Base-by-base conservation (phyloP, 2,797 vertebrate species). In the Oceanodroma leucorhoa region DNA sequence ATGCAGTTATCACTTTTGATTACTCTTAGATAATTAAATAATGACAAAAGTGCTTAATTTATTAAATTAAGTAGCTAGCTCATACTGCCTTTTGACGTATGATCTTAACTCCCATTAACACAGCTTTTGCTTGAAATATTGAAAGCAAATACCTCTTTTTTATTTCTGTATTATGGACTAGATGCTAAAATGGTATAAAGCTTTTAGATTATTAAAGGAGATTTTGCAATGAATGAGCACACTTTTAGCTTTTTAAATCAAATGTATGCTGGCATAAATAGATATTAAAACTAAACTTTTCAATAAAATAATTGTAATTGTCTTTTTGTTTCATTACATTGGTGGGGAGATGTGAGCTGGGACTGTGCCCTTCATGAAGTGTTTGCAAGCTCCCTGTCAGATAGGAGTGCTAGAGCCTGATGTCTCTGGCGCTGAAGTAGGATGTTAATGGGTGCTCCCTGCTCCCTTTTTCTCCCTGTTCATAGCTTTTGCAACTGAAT, bases 11-110 rank as follows among this genome's bases (percentile, higher is more conserved):
- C 22, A 51, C n/a, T 92, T 95, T 70, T 94, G 90, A 96, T 96
- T 93, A 71, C 55, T 77, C 32, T 75, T 83, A 69, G 65, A 83
- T 93, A 93, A 95, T 93, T 92, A 94, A 90, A 90, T 93, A 87
- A 90, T 82, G 43, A 62, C 19, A 73, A 11, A 83, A 93, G 5
- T 80, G 45, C 40, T 57, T 62, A 70, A 88, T 95, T 92, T 89
- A 64, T 83, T 93, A 84, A 90, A 91, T 94, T 58, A 79, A 86
- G 55, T 69, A 70, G 15, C 21, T 72, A 71, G 32, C 41, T 85
- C 7, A 2, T 71, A 53, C 20, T 58, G 14, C 57, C 22, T 83
- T 95, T 87, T 43, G 34, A 73, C 70, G 18, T 55, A 50, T 2
- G 9, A 43, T 36, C 48, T 50, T 69, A 66, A 82, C 27, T 89